Base-by-base conservation (phyloP, 1,140 invertebrate genomes). In the Acromyrmex echinatior region DNA sequence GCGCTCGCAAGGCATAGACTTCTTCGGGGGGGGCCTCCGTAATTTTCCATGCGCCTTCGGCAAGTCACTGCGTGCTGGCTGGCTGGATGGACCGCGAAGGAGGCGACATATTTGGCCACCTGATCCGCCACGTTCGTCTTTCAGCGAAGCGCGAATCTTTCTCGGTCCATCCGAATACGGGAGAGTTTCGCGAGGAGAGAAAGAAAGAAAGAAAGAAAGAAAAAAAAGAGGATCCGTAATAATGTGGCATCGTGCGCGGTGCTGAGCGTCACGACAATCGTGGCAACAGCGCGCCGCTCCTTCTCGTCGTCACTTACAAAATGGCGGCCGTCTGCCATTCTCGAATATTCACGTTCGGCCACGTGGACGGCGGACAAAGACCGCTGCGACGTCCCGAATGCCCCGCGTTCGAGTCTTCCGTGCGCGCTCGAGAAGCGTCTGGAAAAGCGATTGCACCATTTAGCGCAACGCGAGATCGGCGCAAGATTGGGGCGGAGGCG, bases 341-440 rank as follows among this genome's bases (percentile, higher is more conserved):
- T 93, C 92, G 94, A 94, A 95, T 89, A 88, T 94, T 95, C 94
- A 93, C n/a, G 31, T 71, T 87, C 87, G 91, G 94, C 94, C 95
- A 95, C 95, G 95, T 95, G 95, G 94, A 95, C 86, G 78, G 39
- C 76, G 90, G 87, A 89, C 90, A 90, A 92, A 90, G 71, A 71
- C 71, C 85, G 49, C 45, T 31, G 53, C 31, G 25, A 18, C 14
- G n/a, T n/a, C 39, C 39, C 21, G 53, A 31, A 12, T n/a, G 28
- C 16, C 31, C 51, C 65, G 39, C 51, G 31, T 45, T 39, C 4
- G 21, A 16, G 16, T n/a, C 18, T 18, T 12, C 39, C 6, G 28
- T 62, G 63, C 25, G n/a, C 45, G 3, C 3, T 35, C 10, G 2
- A 49, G 2, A 14, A 16, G 51, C 21, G 14, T 28, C 0, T 9